Evolutionary conservation across 2,888 invertebrate genomes (phyloP).

Genomic region (Itoplectis maculator): DNA sequence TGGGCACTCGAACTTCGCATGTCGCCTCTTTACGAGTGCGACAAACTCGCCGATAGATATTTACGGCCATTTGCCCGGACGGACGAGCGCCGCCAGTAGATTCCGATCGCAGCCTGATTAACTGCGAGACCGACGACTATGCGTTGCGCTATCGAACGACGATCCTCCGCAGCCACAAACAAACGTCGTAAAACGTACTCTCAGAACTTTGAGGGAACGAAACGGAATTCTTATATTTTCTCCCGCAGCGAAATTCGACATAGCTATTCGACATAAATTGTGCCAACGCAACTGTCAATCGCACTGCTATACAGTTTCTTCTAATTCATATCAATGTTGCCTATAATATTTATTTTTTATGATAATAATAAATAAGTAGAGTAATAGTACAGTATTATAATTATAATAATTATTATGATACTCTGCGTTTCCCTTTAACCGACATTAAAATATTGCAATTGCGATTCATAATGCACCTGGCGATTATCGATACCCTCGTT

Average conservation of each 20-base stretch:
- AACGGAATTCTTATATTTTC: constrained; percentile 26
- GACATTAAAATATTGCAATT: constrained; percentile 16
- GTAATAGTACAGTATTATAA: too few species aligned
- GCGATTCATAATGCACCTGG: not conserved
- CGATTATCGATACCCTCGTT: not conserved
- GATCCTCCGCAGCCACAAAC: constrained; percentile 46
- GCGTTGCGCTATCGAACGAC: constrained; percentile 26
- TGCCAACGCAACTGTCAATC: constrained; percentile 32
- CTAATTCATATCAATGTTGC: constrained; percentile 11
- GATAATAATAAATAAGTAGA: too few species aligned
- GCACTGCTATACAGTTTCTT: constrained; percentile 19
- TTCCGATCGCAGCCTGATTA: constrained; percentile 39
- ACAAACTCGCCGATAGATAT: constrained; percentile 58
- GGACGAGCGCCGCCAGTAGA: constrained; percentile 1
- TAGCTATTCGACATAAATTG: constrained; percentile 43
- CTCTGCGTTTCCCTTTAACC: not conserved
- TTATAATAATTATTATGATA: constrained; percentile 8
- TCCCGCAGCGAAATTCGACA: not conserved
- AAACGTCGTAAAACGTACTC: constrained; percentile 34
- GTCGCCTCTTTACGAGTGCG: constrained; percentile 32
- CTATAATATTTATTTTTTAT: too few species aligned
- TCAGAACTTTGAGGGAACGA: not conserved
- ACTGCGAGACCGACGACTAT: constrained; percentile 1
- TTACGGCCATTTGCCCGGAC: constrained; percentile 44
- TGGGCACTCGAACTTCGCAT: constrained; percentile 9